Conservation (phyloP, 64 coral and sea anemone species). For the Acropora yongei region DNA sequence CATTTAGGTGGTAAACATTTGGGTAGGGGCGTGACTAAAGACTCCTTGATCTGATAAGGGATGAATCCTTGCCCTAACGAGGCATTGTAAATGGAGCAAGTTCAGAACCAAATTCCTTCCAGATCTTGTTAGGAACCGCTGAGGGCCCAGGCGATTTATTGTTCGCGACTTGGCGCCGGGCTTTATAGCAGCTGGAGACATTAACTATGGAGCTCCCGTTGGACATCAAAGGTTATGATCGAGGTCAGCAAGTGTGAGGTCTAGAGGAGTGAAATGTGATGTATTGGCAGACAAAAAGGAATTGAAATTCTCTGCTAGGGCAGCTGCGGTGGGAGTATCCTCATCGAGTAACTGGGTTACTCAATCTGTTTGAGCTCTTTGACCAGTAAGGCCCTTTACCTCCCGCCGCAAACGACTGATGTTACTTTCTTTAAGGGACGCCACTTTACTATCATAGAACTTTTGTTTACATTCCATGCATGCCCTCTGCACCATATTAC, state of each 20-base stretch:
- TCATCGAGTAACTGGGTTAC: constrained; percentile 60
- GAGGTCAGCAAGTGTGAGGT: too few relatives aligned
- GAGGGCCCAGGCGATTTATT: constrained; percentile 47
- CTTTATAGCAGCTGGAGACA: background rate
- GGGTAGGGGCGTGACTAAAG: too few relatives aligned
- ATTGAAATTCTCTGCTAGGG: background rate
- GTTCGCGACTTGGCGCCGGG: constrained; percentile 1
- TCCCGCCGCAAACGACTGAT: constrained; percentile 50
- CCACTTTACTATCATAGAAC: constrained; percentile 53
- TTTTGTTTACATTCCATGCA: constrained; percentile 49
- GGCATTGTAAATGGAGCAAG: too few relatives aligned
- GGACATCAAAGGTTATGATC: background rate
- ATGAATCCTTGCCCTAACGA: too few relatives aligned
- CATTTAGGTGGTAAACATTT: too few relatives aligned
- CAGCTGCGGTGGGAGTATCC: constrained; percentile 40
- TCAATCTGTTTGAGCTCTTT: constrained; percentile 46
- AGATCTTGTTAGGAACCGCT: constrained; percentile 35
- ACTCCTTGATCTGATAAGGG: too few relatives aligned
- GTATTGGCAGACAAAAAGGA: background rate
- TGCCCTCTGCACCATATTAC: constrained; percentile 42
- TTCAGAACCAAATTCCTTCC: background rate
- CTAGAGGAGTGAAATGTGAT: too few relatives aligned
- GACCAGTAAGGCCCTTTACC: constrained; percentile 59
- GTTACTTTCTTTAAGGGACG: constrained; percentile 53
- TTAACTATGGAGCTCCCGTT: background rate